Evolutionary conservation across 1,140 invertebrate genomes (phyloP).

Genomic region (Phortica variegata): DNA sequence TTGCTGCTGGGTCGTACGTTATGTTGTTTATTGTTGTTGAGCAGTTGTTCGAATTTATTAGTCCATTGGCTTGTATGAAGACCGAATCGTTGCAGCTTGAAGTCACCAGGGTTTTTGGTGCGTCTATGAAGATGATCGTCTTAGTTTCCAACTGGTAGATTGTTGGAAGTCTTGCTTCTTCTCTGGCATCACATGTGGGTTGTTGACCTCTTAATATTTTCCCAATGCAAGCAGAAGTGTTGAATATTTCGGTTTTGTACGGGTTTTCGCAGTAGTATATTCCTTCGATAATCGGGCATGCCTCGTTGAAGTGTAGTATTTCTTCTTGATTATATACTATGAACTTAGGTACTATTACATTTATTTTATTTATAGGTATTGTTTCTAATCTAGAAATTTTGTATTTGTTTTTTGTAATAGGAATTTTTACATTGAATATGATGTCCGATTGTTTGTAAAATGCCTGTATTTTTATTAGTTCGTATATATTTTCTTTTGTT

Average conservation of each 20-base stretch:
- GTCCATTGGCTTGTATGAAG: no score
- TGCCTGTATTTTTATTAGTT: not conserved
- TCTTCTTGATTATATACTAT: not conserved
- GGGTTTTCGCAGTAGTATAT: not conserved
- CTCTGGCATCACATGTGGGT: not conserved
- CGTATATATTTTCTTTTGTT: not conserved
- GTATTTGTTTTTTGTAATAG: not conserved
- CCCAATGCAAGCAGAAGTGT: not conserved
- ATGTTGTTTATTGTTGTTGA: no score
- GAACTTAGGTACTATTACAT: conserved; percentile 1
- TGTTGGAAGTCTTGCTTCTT: not conserved
- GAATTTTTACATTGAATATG: not conserved
- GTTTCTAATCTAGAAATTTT: not conserved
- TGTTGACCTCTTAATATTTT: not conserved
- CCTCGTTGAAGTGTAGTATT: not conserved
- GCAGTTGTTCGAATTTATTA: no score
- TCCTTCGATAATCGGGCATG: not conserved
- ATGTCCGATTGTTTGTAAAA: not conserved
- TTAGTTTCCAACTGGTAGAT: not conserved
- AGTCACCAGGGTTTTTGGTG: no score
- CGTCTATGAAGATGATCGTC: not conserved
- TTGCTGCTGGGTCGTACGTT: no score
- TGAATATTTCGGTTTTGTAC: not conserved
- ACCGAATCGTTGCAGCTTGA: no score
- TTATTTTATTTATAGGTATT: not conserved